A percentile compares a stretch with the other conserved stretches of the same genome.
phyloP scores from a whole-genome alignment of 2,113 vertebrate genomes.

The Phyllostomus discolor region DNA sequence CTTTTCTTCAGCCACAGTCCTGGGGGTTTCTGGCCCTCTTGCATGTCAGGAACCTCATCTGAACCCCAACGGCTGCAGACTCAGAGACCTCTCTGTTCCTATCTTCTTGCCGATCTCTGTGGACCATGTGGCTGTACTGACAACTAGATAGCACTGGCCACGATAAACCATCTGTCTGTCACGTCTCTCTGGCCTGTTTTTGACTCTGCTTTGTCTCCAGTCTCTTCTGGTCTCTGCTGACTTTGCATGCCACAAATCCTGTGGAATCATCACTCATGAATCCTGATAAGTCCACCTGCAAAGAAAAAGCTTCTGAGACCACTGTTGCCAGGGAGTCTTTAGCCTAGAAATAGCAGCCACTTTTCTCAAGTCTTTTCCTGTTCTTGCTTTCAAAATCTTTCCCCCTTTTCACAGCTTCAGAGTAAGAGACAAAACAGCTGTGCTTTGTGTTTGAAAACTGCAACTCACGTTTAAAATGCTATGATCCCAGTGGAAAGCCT shows the following conservation, averaged over 20 bases:
- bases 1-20: not conserved
- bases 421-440: slow-evolving; percentile 67
- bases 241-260: not conserved
- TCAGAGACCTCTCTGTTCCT: not conserved
- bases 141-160: not conserved
- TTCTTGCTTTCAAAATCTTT: slow-evolving; percentile 59
- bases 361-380: slow-evolving; percentile 68
- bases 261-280: not conserved
- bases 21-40: no score
- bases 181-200: not conserved
- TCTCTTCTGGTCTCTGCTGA: not conserved
- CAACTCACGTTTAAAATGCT: slow-evolving; percentile 50
- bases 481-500: not conserved
- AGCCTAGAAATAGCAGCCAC: slow-evolving; percentile 64
- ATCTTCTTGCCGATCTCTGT: not conserved
- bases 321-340: slow-evolving; percentile 52
- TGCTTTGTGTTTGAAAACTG: slow-evolving; percentile 68
- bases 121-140: not conserved
- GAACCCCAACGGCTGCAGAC: not conserved
- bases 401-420: slow-evolving; percentile 47
- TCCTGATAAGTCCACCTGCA: not conserved
- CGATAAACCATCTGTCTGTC: not conserved
- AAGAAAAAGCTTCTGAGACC: slow-evolving; percentile 19
- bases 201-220: not conserved
- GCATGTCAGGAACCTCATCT: not conserved